Percentiles rank a stretch among this genome's conserved stretches.
Conservation (phyloP, 1,140 invertebrate species). For the Asbolus verrucosus region DNA sequence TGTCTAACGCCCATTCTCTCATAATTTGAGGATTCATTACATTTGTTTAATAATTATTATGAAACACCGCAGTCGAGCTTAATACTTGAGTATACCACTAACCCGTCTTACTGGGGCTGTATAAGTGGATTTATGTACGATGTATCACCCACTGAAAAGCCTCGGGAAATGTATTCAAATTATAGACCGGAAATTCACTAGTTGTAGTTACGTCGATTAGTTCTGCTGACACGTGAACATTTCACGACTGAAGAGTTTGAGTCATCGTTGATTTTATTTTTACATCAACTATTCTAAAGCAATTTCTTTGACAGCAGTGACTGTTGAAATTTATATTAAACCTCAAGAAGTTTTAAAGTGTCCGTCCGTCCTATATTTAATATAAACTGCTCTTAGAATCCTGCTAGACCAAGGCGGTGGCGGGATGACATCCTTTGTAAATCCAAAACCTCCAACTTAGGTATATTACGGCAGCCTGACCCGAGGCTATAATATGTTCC, state of each 20-base stretch:
- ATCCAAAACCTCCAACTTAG: constrained; percentile 28
- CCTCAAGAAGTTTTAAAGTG: constrained; percentile 29
- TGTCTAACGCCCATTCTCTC: constrained; percentile 1
- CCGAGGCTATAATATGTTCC: constrained; percentile 2
- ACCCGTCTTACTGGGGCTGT: constrained; percentile 13
- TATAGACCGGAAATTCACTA: constrained; percentile 33
- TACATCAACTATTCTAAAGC: no score
- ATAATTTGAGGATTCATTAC: constrained; percentile 32
- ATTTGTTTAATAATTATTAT: constrained; percentile 37
- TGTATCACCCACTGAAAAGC: constrained; percentile 7
- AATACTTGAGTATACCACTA: constrained; percentile 8
- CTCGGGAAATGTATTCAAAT: constrained; percentile 37
- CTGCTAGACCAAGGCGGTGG: constrained; percentile 3
- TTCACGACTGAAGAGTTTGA: no score
- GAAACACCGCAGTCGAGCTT: constrained; percentile 14
- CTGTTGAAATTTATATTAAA: constrained; percentile 16
- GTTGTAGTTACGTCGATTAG: no score
- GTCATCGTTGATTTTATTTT: no score
- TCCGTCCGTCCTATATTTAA: constrained; percentile 23
- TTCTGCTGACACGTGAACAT: no score
- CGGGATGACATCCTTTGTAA: constrained; percentile 21
- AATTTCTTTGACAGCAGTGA: no score
- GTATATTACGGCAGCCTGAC: constrained; percentile 9
- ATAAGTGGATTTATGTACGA: constrained; percentile 26
- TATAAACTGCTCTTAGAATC: constrained; percentile 19